Conservation (phyloP, 2,797 vertebrate genomes). For the Iguana delicatissima region DNA sequence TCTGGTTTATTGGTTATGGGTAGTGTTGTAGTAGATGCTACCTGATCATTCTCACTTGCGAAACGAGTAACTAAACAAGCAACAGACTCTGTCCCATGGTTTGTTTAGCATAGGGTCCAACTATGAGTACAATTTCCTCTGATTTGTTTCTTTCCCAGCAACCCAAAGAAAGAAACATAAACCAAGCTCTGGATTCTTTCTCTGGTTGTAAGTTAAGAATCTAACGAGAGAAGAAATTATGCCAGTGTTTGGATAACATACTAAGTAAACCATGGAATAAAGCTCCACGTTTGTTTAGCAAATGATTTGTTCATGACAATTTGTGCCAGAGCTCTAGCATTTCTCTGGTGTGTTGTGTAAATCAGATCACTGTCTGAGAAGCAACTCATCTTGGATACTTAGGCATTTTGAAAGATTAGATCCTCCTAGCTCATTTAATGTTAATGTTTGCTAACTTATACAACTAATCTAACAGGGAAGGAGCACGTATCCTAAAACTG, state of each 20-base stretch:
- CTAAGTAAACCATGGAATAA: not conserved
- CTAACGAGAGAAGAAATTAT: no score
- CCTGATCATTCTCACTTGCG: not conserved
- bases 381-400: not conserved
- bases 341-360: no score
- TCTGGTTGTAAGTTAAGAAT: not conserved
- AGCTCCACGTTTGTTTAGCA: not conserved
- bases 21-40: not conserved
- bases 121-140: not conserved
- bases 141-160: not conserved
- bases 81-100: not conserved
- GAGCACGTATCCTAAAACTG: slow-evolving; percentile 22
- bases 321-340: no score
- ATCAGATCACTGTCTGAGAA: not conserved
- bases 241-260: no score
- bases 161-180: not conserved
- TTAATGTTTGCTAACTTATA: slow-evolving; percentile 31
- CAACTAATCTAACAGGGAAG: slow-evolving; percentile 52
- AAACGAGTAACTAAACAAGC: not conserved
- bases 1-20: not conserved
- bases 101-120: not conserved
- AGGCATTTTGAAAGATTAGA: slow-evolving; percentile 24
- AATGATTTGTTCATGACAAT: not conserved
- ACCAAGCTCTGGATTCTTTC: not conserved
- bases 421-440: slow-evolving; percentile 39